These are phyloP conservation scores for Amitus sp. DNA, from an alignment of 2,888 invertebrate species.

Conservation along the genomic window DNA sequence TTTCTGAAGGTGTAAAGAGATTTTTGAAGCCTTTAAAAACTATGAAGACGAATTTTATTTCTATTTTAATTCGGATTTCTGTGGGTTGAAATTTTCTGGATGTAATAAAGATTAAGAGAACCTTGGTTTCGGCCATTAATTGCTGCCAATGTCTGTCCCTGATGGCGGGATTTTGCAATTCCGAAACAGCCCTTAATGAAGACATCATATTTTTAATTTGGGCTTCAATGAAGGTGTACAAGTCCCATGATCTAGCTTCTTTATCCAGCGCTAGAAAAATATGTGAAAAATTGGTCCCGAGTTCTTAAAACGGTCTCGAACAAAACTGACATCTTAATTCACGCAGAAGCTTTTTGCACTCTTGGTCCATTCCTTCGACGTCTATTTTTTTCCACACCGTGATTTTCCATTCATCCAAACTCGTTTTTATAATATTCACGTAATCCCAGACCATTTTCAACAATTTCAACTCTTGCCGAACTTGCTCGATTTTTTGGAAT, in stretches of 20 bases:
- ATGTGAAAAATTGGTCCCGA: too few species aligned
- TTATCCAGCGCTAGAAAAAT: conserved; percentile 69
- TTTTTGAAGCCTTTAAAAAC: too few species aligned
- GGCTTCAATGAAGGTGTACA: conserved; percentile 82
- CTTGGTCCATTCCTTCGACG: conserved; percentile 93
- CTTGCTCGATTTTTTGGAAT: conserved; percentile 78
- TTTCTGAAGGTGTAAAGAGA: too few species aligned
- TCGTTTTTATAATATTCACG: conserved; percentile 80
- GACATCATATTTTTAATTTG: conserved; percentile 93
- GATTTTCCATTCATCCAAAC: conserved; percentile 91
- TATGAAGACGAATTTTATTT: too few species aligned
- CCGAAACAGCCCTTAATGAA: conserved; percentile 90
- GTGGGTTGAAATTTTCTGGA: too few species aligned
- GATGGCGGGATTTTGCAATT: conserved; percentile 94
- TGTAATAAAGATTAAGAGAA: conserved; percentile 57
- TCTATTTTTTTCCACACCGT: conserved; percentile 95
- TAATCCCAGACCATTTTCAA: conserved; percentile 92
- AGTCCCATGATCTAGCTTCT: conserved; percentile 77
- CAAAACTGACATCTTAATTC: conserved; percentile 75
- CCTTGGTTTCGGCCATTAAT: conserved; percentile 91
- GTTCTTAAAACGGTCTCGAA: background rate
- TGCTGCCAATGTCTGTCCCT: conserved; percentile 94
- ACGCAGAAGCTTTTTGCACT: conserved; percentile 91
- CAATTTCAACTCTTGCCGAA: conserved; percentile 80
- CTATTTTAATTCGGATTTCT: too few species aligned